Evolutionary conservation across 2,888 invertebrate species (phyloP), one percentile per base, ranked within the genome.

Genomic region (Drosophila algonquin): DNA sequence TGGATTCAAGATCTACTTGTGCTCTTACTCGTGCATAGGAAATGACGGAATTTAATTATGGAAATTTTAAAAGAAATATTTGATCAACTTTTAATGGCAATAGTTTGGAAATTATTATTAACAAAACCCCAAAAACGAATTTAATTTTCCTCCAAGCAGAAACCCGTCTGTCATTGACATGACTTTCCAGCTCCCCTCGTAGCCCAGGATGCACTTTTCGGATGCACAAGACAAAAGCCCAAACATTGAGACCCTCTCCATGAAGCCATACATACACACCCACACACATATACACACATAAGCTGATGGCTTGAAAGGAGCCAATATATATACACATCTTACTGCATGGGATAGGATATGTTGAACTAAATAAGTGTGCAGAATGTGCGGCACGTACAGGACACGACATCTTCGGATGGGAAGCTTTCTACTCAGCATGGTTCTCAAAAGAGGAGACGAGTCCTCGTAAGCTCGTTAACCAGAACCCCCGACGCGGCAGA

Each of bases 371-470:
- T 73, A 76, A 76, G 76, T 75, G 63, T 51, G 62, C 68, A 61
- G 57, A 68, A 64, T 73, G 63, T 73, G 62, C 64, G 76, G 76
- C 76, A 76, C 76, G 76, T 76, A 73, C 75, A 74, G 57, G 74
- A 56, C 57, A 56, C 46, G 58, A 55, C 59, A 65, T 46, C 64
- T 53, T 73, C 18, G 63, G 53, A 57, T 56, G 53, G 50, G 47
- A 40, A 56, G 47, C 70, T 51, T 35, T 32, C n/a, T 10, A 45
- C 44, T 32, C 10, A 51, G n/a, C 62, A 56, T n/a, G 45, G 21
- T 47, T 48, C 58, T 46, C 9, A n/a, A 21, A 44, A 44, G 52
- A 32, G 52, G 46, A 30, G 44, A 52, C 30, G 40, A 40, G 53
- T 56, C 55, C 55, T 55, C 50, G 46, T 73, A 52, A 62, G 62